Percentiles rank a stretch among this genome's conserved stretches.
phyloP scores from a whole-genome alignment of 1,140 invertebrate species.

The Drosophila hydei region DNA sequence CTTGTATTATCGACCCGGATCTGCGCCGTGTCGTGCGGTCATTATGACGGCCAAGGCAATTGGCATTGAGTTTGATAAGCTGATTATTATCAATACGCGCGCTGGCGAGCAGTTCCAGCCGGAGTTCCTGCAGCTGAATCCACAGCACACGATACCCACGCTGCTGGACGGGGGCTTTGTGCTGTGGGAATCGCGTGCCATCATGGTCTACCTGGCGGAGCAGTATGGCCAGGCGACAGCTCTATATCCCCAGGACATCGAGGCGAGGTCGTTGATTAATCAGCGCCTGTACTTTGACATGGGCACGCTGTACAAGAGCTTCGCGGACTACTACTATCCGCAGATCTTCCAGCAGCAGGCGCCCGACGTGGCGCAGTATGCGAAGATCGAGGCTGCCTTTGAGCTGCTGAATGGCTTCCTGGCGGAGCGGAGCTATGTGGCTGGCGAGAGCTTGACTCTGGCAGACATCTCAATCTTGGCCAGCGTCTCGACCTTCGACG shows the following conservation, averaged over 20 bases:
- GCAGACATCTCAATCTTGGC: conserved; percentile 88
- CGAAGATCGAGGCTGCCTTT: conserved; percentile 87
- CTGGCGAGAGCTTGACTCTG: conserved; percentile 89
- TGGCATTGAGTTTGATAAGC: conserved; percentile 83
- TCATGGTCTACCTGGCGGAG: conserved; percentile 88
- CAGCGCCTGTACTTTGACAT: conserved; percentile 90
- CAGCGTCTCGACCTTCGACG: conserved; percentile 87
- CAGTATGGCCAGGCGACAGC: conserved; percentile 87
- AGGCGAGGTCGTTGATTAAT: conserved; percentile 88
- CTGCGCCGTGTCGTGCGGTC: conserved; percentile 87
- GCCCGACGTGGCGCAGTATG: conserved; percentile 86
- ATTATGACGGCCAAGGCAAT: conserved; percentile 84
- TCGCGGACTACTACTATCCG: conserved; percentile 88
- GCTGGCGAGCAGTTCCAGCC: conserved; percentile 88
- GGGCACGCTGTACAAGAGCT: conserved; percentile 87
- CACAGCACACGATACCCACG: conserved; percentile 87
- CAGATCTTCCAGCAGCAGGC: conserved; percentile 86
- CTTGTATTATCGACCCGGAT: conserved; percentile 88
- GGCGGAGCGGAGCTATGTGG: conserved; percentile 86
- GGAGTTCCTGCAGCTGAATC: conserved; percentile 88
- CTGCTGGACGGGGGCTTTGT: conserved; percentile 88
- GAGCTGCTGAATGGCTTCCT: conserved; percentile 88
- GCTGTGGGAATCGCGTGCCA: conserved; percentile 89
- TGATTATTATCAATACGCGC: conserved; percentile 85
- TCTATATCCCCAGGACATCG: conserved; percentile 88